Base-by-base conservation (phyloP, 2,888 invertebrate genomes). In the Hydropsyche betteni region DNA sequence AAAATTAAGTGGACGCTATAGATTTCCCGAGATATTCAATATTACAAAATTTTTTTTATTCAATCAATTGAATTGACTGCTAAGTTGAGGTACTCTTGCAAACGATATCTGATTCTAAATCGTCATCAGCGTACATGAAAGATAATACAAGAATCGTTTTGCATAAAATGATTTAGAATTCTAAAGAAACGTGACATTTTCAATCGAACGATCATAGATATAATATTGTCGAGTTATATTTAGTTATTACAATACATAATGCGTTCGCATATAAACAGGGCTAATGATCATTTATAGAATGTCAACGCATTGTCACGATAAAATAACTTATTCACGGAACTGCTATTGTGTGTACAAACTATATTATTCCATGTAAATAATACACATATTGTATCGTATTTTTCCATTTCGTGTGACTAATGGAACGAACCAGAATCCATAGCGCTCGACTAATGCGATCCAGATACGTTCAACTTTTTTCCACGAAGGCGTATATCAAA, bases 221-320 rank as follows among this genome's bases (percentile, higher is more conserved):
- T 44, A 44, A 44, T 44, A 44, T 44, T 10, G 44, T 44, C 44
- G 44, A 6, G 10, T 6, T 44, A 44, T 44, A 44, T 44, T 44
- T 44, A 44, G 44, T 44, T 10, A 44, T 44, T 44, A 44, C 44
- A 10, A 44, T 64, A 64, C 33, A 12, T 64, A 64, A 64, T 55
- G 55, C 16, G n/a, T 16, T 16, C 55, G 55, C 55, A 16, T 55
- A 55, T 75, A 70, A 75, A 58, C 69, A 68, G 50, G 58, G 70
- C 70, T 75, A 75, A 75, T 70, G 75, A 75, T 75, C 75, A 69
- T 75, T 75, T 70, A 70, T 69, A 64, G 75, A 75, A 75, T 75
- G 75, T 75, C 75, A 75, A 70, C 75, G 75, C 75, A 75, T 75
- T 75, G 75, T 75, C 75, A 75, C 75, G 75, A 75, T 50, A 69